Base-by-base conservation (phyloP, 2,797 vertebrate species). In the Hoplostethus atlanticus region DNA sequence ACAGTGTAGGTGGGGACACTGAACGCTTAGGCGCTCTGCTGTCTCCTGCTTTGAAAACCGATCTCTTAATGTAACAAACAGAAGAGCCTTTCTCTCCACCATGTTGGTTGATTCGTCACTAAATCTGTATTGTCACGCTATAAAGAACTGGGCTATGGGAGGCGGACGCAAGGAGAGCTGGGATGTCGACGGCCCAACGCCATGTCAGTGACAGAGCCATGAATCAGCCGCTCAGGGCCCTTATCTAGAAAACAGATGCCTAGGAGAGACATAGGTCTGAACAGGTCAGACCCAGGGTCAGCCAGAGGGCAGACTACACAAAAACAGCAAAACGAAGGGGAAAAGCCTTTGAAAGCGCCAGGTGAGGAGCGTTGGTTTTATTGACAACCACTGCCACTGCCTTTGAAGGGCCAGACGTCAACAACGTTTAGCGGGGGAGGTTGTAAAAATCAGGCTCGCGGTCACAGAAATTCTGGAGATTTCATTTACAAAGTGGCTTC, bases 241-340 rank as follows among this genome's bases (percentile, higher is more conserved):
- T 88, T 84, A 93, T 94, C 86, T 89, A 84, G 76, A 93, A 94
- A 95, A 90, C 93, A 95, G 92, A 94, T 92, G 93, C 71, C 83
- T 80, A 66, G 12, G 56, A 85, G 60, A 73, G 64, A 85, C 68
- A 68, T 64, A 30, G 77, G 71, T 67, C 85, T 84, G 65, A 76
- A 83, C 50, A 78, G 90, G 85, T 89, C 86, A 86, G 47, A 66
- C 74, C 68, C 6, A 62, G 31, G 90, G 86, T 92, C 85, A 87
- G 72, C 55, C 60, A 51, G 48, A 71, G 84, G 86, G 53, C 73
- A 87, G 83, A 84, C 77, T 36, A 70, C 81, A 87, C 73, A 70
- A 79, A 85, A 87, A 82, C 68, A 30, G 44, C 56, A 63, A 75
- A 77, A 70, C 53, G 53, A 0, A n/a, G 38, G 21, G 13, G 28